phyloP scores from a whole-genome alignment of 2,113 vertebrate genomes.

The Oryzias melastigma region DNA sequence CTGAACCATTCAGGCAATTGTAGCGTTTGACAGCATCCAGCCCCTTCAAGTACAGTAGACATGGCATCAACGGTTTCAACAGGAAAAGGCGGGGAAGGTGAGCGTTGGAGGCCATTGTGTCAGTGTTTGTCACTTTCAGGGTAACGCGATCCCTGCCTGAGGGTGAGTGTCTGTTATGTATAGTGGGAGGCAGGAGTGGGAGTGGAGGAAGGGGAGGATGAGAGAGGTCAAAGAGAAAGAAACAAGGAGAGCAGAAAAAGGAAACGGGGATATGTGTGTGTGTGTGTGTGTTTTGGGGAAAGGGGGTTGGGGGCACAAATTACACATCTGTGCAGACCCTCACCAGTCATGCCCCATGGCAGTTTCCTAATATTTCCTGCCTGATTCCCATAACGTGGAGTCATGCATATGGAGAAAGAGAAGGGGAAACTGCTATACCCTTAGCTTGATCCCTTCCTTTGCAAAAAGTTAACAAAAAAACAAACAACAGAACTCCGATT shows the following conservation, averaged over 20 bases:
- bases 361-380: constrained; percentile 32
- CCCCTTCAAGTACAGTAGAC: constrained; percentile 27
- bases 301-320: constrained; percentile 19
- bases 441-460: not conserved
- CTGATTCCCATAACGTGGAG: constrained; percentile 10
- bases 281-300: constrained; percentile 5
- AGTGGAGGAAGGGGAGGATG: constrained; percentile 46
- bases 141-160: constrained; percentile 57
- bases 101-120: constrained; percentile 37
- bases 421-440: not conserved
- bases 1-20: constrained; percentile 10
- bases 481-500: not conserved
- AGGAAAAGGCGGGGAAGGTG: constrained; percentile 49
- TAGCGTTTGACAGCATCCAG: constrained; percentile 33
- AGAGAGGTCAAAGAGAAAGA: constrained; percentile 45
- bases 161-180: constrained; percentile 15
- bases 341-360: constrained; percentile 38
- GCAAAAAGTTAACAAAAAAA: not conserved
- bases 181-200: constrained; percentile 24
- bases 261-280: constrained; percentile 11
- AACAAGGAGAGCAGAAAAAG: constrained; percentile 43
- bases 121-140: constrained; percentile 63
- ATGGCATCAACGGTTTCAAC: constrained; percentile 38
- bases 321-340: constrained; percentile 48
- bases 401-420: constrained; percentile 12